These are phyloP conservation scores for Synodontis membranacea DNA, from an alignment of 2,113 vertebrate species.

Conservation along the genomic window DNA sequence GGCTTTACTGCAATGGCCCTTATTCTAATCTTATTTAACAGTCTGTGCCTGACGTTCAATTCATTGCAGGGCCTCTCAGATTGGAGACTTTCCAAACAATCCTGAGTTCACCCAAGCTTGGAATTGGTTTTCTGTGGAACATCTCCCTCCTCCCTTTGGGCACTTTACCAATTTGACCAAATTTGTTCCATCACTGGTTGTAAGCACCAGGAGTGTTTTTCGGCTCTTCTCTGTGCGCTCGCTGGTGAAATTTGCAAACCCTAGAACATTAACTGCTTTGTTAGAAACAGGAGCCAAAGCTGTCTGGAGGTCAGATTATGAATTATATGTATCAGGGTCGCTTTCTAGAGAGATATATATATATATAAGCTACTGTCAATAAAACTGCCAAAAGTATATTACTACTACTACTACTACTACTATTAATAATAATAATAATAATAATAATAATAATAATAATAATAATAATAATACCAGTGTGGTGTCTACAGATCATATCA, in stretches of 20 bases:
- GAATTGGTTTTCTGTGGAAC: constrained; percentile 85
- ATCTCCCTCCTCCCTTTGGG: constrained; percentile 83
- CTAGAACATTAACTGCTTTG: constrained; percentile 77
- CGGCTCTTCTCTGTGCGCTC: constrained; percentile 69
- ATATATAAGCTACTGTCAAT: not conserved
- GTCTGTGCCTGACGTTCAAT: constrained; percentile 77
- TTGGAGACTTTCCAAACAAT: constrained; percentile 86
- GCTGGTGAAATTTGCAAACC: constrained; percentile 78
- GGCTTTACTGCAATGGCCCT: constrained; percentile 66
- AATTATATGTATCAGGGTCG: not conserved
- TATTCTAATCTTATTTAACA: constrained; percentile 86
- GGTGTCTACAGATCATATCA: not conserved
- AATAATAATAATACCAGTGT: not conserved
- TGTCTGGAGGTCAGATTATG: not conserved
- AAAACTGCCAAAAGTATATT: not conserved
- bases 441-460: not conserved
- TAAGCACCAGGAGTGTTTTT: constrained; percentile 77
- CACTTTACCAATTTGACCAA: constrained; percentile 86
- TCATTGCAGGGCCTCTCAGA: constrained; percentile 74
- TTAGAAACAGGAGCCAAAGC: constrained; percentile 60
- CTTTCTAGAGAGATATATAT: too few species aligned
- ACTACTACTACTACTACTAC: not conserved
- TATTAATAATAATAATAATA: not conserved
- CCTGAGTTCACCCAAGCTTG: constrained; percentile 83
- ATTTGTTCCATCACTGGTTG: constrained; percentile 82